Evolutionary conservation across 2,888 invertebrate species (phyloP), one percentile per base, ranked within the genome.

Genomic region (Sphaerophoria taeniata): DNA sequence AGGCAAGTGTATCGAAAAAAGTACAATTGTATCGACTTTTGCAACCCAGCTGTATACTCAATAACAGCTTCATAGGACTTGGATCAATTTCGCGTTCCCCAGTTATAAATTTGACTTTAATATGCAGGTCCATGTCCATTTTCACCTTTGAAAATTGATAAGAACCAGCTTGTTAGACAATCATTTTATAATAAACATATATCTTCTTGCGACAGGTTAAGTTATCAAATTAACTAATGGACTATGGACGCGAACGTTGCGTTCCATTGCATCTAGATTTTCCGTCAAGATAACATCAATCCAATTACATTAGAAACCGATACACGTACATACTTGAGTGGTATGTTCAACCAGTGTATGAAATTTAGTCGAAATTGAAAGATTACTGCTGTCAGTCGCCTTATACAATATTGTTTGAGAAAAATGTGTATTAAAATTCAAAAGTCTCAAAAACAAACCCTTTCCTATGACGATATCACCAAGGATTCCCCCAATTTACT

Each of bases 211-310:
- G 24, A 63, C 33, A 45, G 31, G 6, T 43, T 11, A 12, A 36
- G 39, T 60, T 34, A 63, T 58, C 74, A 84, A 79, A 71, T 84
- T 79, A 9, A 53, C 75, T 79, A 84, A 84, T 84, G 65, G 71
- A 67, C 47, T 79, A 84, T 84, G 65, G 71, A 67, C 47, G 49
- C 39, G 6, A 0, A 3, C 31, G 53, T 53, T 16, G 12, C 58
- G 55, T 70, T 72, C 67, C 31, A 6, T 14, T 34, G 11, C 36
- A 51, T 39, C 45, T 45, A 65, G 74, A 84, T 84, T 56, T 47
- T 34, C n/a, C 11, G 5, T 14, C 12, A n/a, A 31, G 79, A 84
- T 84, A 80, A 47, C 43, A 69, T 55, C 43, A 69, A 61, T 61
- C 76, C 72, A 75, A 84, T 84, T 71, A 75, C 67, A 43, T 72